Evolutionary conservation across 2,888 invertebrate species (phyloP), one percentile per base, ranked within the genome.

Genomic region (Acleris sparsana): DNA sequence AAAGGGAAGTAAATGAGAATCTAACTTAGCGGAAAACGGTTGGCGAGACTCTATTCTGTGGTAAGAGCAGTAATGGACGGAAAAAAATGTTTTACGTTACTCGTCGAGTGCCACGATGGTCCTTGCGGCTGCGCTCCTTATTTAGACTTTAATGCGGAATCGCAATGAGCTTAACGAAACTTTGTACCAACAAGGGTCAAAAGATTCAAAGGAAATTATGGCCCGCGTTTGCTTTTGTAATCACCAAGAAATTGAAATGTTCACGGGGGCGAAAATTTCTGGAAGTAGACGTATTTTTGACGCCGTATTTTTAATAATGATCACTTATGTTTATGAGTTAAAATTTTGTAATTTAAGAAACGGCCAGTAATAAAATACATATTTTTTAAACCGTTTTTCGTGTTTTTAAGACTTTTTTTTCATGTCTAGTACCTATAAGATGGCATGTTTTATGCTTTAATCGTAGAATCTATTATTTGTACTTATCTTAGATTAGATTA

Each of bases 1-100:
- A 87, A 84, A 88, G 70, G 86, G 84, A 88, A 90, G 85, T 88
- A 90, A 91, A 91, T 90, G 89, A 89, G 90, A 89, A 87, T 87
- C 85, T 87, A 89, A 91, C 90, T 88, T 81, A 81, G 89, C 87
- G 88, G 87, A 89, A 92, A 89, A 87, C 82, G 84, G 84, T 85
- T 76, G 82, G 75, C 78, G 79, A 66, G 75, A 79, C 79, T 78
- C 78, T 60, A 67, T 68, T 67, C 72, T 79, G 76, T 79, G 83
- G 79, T 73, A 79, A 80, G 79, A 83, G 80, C 82, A 75, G 78
- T 78, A 79, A 80, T 78, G 85, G 79, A 82, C 75, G 75, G 78
- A 81, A 81, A 87, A 88, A 84, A 82, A 83, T 88, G 89, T 90
- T 86, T 82, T 73, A 82, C 80, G 80, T 84, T 86, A 84, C 83